Base-by-base conservation (phyloP, 2,113 vertebrate genomes). In the Boulengeromyrus knoepffleri region DNA sequence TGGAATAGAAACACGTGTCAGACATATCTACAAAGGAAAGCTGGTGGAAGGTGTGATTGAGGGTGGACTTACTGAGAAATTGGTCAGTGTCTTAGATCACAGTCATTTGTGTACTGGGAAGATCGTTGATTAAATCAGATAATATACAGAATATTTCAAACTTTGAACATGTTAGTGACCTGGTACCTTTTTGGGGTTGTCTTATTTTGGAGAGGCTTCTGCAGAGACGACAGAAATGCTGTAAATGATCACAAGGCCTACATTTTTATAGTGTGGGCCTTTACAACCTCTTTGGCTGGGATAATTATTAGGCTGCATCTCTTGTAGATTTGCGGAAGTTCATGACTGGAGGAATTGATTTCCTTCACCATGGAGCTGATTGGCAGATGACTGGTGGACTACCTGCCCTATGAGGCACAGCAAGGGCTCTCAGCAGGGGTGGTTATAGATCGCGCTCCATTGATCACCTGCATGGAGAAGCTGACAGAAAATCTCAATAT, bases 261-360 rank as follows among this genome's bases (percentile, higher is more conserved):
- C 88, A 31, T 53, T 70, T 45, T 17, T 21, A 89, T n/a, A 84
- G 31, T 10, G 42, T 24, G 17, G 49, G 17, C 46, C 39, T 83
- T 27, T 49, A 74, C 21, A 45, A 3, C n/a, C 62, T 66, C n/a
- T 70, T 47, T 87, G 85, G 50, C 85, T 31, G 19, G 17, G 50
- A 53, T 24, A 7, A 53, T 53, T 87, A 53, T 21, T 53, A 85
- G 9, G 83, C 27, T 36, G 17, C 13, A 87, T 87, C 27, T 56
- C 77, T 50, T 36, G 77, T 90, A 87, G 90, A 87, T 87, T 87
- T 87, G 31, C 21, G 47, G 52, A 87, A 90, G 47, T 87, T 88
- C 89, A 47, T 88, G 49, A 85, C 46, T 83, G 89, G 88, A 58
- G 47, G 39, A 89, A 92, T 92, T 88, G 91, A 93, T 92, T 92